These are phyloP conservation scores for silkworm (Bombyx mori) DNA, from an alignment of 1,140 invertebrate species.

Conservation along the genomic window ASM3026992v2 NC_085119.1:11262501-11263000, in stretches of 20 bases:
- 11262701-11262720: not conserved
- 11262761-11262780: not conserved
- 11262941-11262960: slow-evolving; percentile 50
- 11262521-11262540: slow-evolving; percentile 66
- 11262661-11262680: not conserved
- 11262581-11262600: slow-evolving; percentile 23
- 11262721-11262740: not conserved
- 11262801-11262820: too few relatives aligned
- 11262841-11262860: not conserved
- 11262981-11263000: slow-evolving; percentile 26
- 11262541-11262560: slow-evolving; percentile 70
- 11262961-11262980: slow-evolving; percentile 70
- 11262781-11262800: not conserved
- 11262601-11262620: slow-evolving; percentile 2
- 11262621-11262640: too few relatives aligned
- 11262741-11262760: not conserved
- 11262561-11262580: slow-evolving; percentile 64
- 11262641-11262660: slow-evolving; percentile 5
- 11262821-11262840: not conserved
- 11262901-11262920: slow-evolving; percentile 20
- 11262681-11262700: not conserved
- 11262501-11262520: slow-evolving; percentile 12
- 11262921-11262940: slow-evolving; percentile 55
- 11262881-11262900: slow-evolving; percentile 28
- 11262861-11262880: not conserved